Base-by-base conservation (phyloP, 2,888 invertebrate genomes). In the Ephialtes manifestator region DNA sequence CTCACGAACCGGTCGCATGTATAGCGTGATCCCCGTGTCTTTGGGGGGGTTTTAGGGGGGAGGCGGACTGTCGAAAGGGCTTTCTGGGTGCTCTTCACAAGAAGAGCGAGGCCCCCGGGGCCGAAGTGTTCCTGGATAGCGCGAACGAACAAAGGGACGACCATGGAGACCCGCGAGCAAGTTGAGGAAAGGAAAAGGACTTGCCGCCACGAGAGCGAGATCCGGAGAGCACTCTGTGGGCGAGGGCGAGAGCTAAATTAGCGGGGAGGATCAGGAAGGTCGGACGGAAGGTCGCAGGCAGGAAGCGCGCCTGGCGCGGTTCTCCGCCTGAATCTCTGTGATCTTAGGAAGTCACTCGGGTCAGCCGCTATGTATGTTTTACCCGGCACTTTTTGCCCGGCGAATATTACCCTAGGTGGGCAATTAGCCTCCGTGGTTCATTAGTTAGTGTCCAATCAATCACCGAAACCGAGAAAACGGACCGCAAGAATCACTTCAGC, bases 401-500 rank as follows among this genome's bases (percentile, higher is more conserved):
- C 86, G 88, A 90, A 89, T 89, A 89, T 90, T 90, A 89, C 90
- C 81, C 68, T 63, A 80, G 77, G 85, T 86, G 84, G 80, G 89
- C 89, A 91, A 92, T 92, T 92, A 92, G 89, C 88, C 83, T 71
- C 70, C 83, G 77, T 60, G 81, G 84, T 88, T 91, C 91, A 91
- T 92, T 91, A 92, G 91, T 92, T 90, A 90, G 89, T 85, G 88
- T 89, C 91, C 90, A 91, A 91, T 92, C 90, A 91, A 90, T 90
- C 91, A 91, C 53, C 81, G 71, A 48, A 65, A 63, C 63, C 35
- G 18, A 35, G 63, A 63, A 18, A 60, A 60, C 60, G 31, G 31
- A 4, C 58, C 24, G n/a, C 31, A 28, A 24, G 5, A 31, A 60
- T 60, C 28, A 31, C 24, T 15, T 31, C n/a, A 20, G 15, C 5